Evolutionary conservation across 2,797 vertebrate species (phyloP).

Genomic region (Threskiornis aethiopicus): DNA sequence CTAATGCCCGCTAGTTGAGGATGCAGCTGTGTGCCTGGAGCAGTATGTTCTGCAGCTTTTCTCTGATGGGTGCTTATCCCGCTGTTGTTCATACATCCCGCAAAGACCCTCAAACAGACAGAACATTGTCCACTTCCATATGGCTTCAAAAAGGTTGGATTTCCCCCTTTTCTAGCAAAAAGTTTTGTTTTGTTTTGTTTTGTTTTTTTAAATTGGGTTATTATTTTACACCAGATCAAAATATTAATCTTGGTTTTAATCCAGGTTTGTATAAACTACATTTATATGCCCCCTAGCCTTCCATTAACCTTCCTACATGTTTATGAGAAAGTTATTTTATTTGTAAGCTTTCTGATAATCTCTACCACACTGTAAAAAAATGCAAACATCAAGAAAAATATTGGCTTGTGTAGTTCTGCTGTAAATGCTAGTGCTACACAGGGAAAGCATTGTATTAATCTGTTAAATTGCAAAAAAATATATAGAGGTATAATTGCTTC

Average conservation of each 20-base stretch:
- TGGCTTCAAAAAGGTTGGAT: not conserved
- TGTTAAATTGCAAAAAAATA: not conserved
- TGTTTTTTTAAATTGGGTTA: not conserved
- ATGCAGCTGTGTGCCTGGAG: not conserved
- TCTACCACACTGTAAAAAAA: not conserved
- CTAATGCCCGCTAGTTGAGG: not conserved
- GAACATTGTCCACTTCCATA: accelerated
- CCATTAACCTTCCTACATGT: not conserved
- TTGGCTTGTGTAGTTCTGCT: not conserved
- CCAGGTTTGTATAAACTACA: not conserved
- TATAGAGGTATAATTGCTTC: not conserved
- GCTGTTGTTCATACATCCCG: not conserved
- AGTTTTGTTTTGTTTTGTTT: too few species aligned
- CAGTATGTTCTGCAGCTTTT: not conserved
- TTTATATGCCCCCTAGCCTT: not conserved
- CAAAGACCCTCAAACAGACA: not conserved
- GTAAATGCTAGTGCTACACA: not conserved
- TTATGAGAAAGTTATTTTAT: not conserved
- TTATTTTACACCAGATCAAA: not conserved
- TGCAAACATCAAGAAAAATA: not conserved
- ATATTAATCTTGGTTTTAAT: not conserved
- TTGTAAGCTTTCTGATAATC: not conserved
- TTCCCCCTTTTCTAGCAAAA: not conserved
- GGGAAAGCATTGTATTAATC: not conserved
- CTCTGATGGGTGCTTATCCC: not conserved